Percentiles rank a stretch among this genome's conserved stretches.
These are phyloP conservation scores for Chascanopsetta lugubris DNA, from an alignment of 2,113 vertebrate genomes.

Conservation along the genomic window DNA sequence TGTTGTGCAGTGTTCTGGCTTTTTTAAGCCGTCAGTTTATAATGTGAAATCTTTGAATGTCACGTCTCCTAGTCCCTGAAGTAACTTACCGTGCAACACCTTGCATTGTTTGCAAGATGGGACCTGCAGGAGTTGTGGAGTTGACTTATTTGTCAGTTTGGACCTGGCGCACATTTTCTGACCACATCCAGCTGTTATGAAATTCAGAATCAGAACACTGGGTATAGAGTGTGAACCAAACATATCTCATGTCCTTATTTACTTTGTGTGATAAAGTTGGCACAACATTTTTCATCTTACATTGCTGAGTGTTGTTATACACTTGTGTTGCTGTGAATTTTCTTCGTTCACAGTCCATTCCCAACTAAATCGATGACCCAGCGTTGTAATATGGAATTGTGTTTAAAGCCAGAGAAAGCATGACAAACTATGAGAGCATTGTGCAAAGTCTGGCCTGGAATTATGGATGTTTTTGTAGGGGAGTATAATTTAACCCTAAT, in stretches of 20 bases:
- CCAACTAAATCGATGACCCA: not conserved
- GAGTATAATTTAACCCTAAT: not conserved
- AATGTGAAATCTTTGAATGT: not conserved
- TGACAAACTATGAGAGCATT: not conserved
- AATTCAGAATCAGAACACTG: no score
- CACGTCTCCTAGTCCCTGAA: not conserved
- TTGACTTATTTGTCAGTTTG: not conserved
- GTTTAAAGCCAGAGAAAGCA: constrained; percentile 1
- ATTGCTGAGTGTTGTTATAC: not conserved
- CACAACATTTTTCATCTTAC: not conserved
- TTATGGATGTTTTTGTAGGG: not conserved
- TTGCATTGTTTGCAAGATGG: not conserved
- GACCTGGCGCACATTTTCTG: not conserved
- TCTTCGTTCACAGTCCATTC: not conserved
- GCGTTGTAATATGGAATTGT: not conserved
- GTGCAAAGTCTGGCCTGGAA: not conserved
- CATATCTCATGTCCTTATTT: not conserved
- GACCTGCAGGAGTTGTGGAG: not conserved
- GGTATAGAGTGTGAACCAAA: not conserved
- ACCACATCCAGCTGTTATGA: no score
- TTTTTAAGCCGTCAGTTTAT: no score
- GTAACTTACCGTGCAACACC: no score
- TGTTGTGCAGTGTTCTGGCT: no score
- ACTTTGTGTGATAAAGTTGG: not conserved
- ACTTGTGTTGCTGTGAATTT: not conserved